Conservation (phyloP, 2,113 vertebrate species). For the Miniopterus natalensis region DNA sequence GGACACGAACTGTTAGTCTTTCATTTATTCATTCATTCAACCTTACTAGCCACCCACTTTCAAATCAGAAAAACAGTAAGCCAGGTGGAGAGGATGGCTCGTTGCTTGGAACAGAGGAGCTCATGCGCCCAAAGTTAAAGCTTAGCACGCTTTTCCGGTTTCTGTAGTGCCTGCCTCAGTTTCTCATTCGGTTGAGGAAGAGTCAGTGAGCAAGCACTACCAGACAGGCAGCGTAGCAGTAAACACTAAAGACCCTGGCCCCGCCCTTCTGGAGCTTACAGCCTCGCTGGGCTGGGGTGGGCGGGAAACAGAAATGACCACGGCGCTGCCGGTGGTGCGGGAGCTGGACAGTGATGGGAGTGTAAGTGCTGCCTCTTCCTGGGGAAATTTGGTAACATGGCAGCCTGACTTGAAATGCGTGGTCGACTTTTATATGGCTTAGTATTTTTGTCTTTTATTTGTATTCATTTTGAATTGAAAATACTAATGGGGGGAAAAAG, state of each 20-base stretch:
- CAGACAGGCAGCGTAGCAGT: neutral
- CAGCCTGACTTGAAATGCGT: neutral
- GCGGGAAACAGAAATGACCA: neutral
- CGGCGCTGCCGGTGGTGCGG: neutral
- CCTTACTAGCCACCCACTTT: neutral
- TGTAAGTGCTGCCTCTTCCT: neutral
- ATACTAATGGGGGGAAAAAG: neutral
- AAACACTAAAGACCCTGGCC: neutral
- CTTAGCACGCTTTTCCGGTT: neutral
- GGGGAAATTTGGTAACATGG: neutral
- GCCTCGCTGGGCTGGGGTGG: neutral
- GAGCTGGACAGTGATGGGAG: neutral
- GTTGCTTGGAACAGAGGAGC: neutral
- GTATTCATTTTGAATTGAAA: slow-evolving; percentile 13
- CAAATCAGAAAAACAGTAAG: neutral
- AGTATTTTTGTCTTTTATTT: slow-evolving; percentile 38
- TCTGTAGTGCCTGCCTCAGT: neutral
- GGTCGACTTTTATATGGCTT: neutral
- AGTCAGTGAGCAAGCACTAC: neutral
- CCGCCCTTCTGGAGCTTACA: neutral
- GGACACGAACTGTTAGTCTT: neutral
- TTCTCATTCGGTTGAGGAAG: neutral
- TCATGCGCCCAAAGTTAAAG: neutral
- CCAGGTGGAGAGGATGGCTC: neutral
- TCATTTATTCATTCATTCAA: neutral